Evolutionary conservation across 2,797 vertebrate species (phyloP).

Genomic region (Austrolebias charrua): DNA sequence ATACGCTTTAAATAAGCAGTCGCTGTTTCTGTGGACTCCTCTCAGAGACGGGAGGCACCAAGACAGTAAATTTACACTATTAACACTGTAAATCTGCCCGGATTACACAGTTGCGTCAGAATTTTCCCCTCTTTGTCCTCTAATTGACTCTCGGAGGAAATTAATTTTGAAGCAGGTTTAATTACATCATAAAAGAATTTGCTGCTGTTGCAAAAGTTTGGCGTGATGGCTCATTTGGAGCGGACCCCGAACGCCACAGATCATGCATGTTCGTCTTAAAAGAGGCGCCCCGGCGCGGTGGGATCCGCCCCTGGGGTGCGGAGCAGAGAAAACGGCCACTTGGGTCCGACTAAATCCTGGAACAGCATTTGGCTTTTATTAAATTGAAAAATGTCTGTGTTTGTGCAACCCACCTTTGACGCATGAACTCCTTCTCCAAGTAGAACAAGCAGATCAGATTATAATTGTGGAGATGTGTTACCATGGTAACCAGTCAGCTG

Average conservation of each 20-base stretch:
- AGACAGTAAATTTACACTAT: constrained; percentile 41
- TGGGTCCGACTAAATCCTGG: neutral
- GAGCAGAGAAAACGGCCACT: constrained; percentile 1
- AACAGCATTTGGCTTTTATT: constrained; percentile 19
- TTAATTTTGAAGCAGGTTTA: constrained; percentile 53
- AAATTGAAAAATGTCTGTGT: neutral
- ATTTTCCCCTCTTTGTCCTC: constrained; percentile 37
- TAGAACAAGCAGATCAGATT: neutral
- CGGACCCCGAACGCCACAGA: neutral
- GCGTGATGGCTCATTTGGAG: constrained; percentile 12
- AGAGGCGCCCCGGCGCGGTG: constrained; percentile 9
- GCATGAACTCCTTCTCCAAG: neutral
- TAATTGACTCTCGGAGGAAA: constrained; percentile 59
- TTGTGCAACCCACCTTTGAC: neutral
- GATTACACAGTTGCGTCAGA: constrained; percentile 23
- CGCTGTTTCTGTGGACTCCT: constrained; percentile 17
- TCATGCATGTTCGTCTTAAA: constrained; percentile 4
- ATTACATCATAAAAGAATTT: constrained; percentile 60
- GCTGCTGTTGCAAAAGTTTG: constrained; percentile 50
- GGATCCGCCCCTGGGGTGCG: neutral
- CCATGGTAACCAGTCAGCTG: neutral
- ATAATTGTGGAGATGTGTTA: neutral
- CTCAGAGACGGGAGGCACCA: neutral
- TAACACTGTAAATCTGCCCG: constrained; percentile 54
- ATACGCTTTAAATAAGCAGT: constrained; percentile 36